Evolutionary conservation across 2,888 invertebrate species (phyloP).

Genomic region (Ophioninae sp.): DNA sequence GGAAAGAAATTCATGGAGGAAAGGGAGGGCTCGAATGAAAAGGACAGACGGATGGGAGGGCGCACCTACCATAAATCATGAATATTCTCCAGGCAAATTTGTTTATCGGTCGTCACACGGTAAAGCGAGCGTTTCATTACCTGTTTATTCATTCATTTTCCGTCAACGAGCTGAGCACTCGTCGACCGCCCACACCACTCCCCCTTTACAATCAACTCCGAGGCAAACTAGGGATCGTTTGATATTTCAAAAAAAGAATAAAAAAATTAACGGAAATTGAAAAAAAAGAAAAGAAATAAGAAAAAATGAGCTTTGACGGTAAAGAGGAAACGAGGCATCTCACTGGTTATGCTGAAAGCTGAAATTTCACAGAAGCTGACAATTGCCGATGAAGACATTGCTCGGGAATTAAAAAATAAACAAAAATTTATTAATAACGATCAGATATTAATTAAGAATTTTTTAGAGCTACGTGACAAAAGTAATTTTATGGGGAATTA

Average conservation of each 20-base stretch:
- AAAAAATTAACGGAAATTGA: neutral
- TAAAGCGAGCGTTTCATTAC: conserved; percentile 62
- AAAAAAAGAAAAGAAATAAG: conserved; percentile 13
- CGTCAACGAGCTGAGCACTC: conserved; percentile 60
- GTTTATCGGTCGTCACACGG: conserved; percentile 63
- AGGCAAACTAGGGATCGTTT: conserved; percentile 31
- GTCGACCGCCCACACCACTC: conserved; percentile 2
- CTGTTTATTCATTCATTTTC: conserved; percentile 64
- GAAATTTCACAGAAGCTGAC: conserved; percentile 5
- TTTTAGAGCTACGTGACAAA: neutral
- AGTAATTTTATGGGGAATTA: too few relatives aligned
- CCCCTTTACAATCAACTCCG: conserved; percentile 53
- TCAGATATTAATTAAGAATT: neutral
- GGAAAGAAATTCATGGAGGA: too few relatives aligned
- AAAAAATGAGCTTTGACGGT: neutral
- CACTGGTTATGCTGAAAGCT: neutral
- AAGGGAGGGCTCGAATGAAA: neutral
- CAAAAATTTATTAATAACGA: too few relatives aligned
- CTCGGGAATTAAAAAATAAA: conserved; percentile 8
- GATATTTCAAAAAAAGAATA: conserved; percentile 37
- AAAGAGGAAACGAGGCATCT: conserved; percentile 20
- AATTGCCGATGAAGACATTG: conserved; percentile 46
- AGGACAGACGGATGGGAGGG: conserved; percentile 24
- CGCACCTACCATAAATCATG: conserved; percentile 51
- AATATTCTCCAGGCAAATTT: conserved; percentile 62